These are phyloP conservation scores for Callithrix jacchus DNA, from an alignment of 2,113 vertebrate genomes.

Conservation along the genomic window DNA sequence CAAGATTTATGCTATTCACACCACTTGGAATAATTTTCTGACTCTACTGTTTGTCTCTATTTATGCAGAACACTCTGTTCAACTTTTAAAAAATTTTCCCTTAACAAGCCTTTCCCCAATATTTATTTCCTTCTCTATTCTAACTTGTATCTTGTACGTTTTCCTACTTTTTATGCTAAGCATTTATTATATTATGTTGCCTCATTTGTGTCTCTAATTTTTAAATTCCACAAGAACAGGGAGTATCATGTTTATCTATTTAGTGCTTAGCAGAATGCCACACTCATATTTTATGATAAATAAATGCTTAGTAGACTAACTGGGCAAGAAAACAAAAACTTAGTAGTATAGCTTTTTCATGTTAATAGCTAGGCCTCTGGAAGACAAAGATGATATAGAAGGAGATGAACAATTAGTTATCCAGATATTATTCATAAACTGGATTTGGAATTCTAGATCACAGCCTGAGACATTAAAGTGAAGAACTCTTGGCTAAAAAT, in stretches of 20 bases:
- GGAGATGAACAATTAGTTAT: background rate
- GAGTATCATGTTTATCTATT: background rate
- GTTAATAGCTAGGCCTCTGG: background rate
- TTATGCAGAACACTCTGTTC: background rate
- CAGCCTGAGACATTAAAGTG: background rate
- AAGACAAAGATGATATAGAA: conserved; percentile 20
- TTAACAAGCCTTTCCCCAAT: background rate
- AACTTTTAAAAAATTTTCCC: background rate
- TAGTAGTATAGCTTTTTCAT: background rate
- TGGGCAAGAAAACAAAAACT: background rate
- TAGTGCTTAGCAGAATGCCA: background rate
- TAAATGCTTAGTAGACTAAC: background rate
- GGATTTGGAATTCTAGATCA: background rate
- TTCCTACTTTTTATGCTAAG: background rate
- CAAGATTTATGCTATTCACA: background rate
- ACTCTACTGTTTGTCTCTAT: background rate
- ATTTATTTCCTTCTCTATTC: background rate
- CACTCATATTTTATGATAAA: background rate
- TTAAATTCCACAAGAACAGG: background rate
- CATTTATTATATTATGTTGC: background rate
- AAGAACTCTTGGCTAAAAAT: background rate
- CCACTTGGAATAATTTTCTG: background rate
- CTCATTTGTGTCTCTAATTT: background rate
- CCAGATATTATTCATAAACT: background rate
- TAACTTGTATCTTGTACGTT: background rate